phyloP scores from a whole-genome alignment of 2,113 vertebrate genomes.

The Setophaga petechia region DNA sequence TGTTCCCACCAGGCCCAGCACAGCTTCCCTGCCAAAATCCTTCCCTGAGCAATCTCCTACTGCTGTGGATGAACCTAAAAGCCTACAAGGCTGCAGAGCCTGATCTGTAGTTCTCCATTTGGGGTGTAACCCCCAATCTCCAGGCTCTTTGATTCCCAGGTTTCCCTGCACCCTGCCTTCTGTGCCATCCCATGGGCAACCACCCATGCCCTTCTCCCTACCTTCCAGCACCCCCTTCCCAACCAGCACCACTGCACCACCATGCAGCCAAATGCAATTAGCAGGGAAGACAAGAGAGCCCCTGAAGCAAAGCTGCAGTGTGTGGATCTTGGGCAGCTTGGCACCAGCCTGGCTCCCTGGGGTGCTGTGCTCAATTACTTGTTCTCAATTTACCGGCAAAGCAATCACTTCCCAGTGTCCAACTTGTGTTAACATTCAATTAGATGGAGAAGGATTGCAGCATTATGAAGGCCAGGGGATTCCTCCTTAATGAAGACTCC shows the following conservation, averaged over 20 bases:
- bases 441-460: slow-evolving; percentile 16
- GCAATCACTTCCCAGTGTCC: not conserved
- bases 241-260: not conserved
- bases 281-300: not conserved
- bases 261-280: not conserved
- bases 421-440: not conserved
- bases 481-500: slow-evolving; percentile 16
- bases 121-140: not conserved
- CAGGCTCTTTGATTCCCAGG: not conserved
- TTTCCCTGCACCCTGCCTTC: not conserved
- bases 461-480: not conserved
- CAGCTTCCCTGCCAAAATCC: not conserved
- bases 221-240: not conserved
- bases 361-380: slow-evolving; percentile 2
- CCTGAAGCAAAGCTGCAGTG: not conserved
- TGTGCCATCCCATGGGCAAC: not conserved
- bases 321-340: not conserved
- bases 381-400: not conserved
- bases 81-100: not conserved
- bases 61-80: not conserved
- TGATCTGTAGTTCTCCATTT: not conserved
- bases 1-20: not conserved
- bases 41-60: not conserved
- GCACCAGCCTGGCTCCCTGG: accelerated
- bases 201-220: not conserved